These are phyloP conservation scores for Hydrotaea diabolus DNA, from an alignment of 2,888 invertebrate genomes.

Conservation along the genomic window DNA sequence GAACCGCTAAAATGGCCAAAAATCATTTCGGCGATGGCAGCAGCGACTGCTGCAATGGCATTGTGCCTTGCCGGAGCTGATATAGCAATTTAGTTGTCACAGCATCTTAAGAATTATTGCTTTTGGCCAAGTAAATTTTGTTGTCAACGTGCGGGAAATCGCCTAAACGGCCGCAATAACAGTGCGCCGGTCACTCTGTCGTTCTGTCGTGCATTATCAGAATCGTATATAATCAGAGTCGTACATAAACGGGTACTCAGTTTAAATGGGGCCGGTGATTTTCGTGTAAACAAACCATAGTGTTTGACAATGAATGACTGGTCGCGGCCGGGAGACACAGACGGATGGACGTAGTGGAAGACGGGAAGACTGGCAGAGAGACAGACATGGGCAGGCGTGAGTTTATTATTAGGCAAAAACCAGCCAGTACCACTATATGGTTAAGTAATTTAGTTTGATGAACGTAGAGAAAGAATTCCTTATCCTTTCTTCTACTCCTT, in stretches of 20 bases:
- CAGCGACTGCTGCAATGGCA: not conserved
- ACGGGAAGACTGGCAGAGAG: slow-evolving; percentile 60
- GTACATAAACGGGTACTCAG: slow-evolving; percentile 60
- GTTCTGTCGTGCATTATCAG: slow-evolving; percentile 16
- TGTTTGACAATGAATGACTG: slow-evolving; percentile 60
- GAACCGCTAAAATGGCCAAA: slow-evolving; percentile 50
- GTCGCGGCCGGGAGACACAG: not conserved
- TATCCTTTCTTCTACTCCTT: slow-evolving; percentile 34
- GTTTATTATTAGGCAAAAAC: slow-evolving; percentile 69
- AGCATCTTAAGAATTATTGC: slow-evolving; percentile 79
- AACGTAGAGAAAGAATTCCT: slow-evolving; percentile 61
- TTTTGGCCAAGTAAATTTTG: slow-evolving; percentile 79
- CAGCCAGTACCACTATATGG: slow-evolving; percentile 59
- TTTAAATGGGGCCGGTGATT: slow-evolving; percentile 65
- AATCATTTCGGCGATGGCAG: slow-evolving; percentile 1
- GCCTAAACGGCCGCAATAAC: slow-evolving; percentile 60
- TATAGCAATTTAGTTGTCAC: slow-evolving; percentile 79
- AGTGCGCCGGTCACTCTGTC: not conserved
- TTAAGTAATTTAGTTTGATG: slow-evolving; percentile 71
- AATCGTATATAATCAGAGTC: slow-evolving; percentile 41
- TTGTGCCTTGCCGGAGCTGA: slow-evolving; percentile 31
- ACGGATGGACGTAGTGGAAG: not conserved
- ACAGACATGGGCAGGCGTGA: slow-evolving; percentile 68
- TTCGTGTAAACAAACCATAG: slow-evolving; percentile 65
- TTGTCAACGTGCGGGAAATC: slow-evolving; percentile 75